Evolutionary conservation across 1,140 invertebrate genomes (phyloP), one percentile per base, ranked within the genome.

Genomic region (Penaeus indicus): DNA sequence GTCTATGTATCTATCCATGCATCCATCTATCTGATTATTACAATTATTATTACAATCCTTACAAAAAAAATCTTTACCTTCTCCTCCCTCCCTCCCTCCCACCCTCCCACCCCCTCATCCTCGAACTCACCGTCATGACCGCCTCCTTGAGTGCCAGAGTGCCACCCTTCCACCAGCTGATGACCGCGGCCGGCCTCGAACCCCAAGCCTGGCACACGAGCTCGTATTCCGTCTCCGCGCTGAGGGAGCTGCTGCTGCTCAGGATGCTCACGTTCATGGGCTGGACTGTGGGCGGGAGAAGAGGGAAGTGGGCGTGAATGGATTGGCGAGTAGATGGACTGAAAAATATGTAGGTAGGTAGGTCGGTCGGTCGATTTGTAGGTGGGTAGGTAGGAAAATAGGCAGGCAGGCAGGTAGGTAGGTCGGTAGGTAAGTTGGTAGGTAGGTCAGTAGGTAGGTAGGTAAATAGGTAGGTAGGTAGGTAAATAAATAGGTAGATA

Each of bases 181-280:
- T 96, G 32, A 95, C 93, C 3, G 97, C 96, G 90, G 96, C 95
- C 0, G 97, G 97, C 88, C 96, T 94, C 0, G 97, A 97, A 62
- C 97, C 97, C 0, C 95, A 95, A 42, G 96, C 95, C 91, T 96
- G 95, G 92, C 97, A 98, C 92, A 97, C 96, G 54, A 98, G 95
- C 90, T 97, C 96, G 92, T 96, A 96, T 90, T 94, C 94, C 81
- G 96, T 94, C 86, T 96, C 96, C 3, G 96, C 96, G 61, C 88
- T 90, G 61, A 91, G 85, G 4, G 81, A 80, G 21, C 63, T 60
- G 5, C 27, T 27, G 11, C 64, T 79, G 84, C 84, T 90, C 42
- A 89, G 67, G 80, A 91, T 91, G 69, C 61, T 87, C 27, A 91
- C 90, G 84, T 90, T 91, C 64, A 90, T 54, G n/a, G 90, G 90